Percentiles rank a stretch among this genome's conserved stretches.
phyloP scores from a whole-genome alignment of 1,140 invertebrate species.

The Teleogryllus occipitalis region DNA sequence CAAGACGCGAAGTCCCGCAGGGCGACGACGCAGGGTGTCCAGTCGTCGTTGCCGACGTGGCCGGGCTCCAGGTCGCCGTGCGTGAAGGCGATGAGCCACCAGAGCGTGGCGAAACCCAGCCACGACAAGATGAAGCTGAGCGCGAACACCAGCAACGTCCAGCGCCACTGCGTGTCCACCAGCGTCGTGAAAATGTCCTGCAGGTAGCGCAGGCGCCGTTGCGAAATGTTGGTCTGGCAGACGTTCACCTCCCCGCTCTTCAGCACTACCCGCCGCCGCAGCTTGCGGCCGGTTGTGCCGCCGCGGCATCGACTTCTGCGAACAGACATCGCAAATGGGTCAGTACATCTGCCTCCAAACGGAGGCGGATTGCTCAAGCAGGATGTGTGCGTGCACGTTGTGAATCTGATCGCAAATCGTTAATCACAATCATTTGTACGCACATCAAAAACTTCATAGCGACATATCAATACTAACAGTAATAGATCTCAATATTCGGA shows the following conservation, averaged over 20 bases:
- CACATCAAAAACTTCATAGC: too few species aligned
- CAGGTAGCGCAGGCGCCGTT: constrained; percentile 70
- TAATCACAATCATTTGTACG: too few species aligned
- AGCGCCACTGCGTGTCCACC: constrained; percentile 92
- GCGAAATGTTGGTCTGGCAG: constrained; percentile 73
- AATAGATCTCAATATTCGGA: too few species aligned
- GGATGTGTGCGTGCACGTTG: too few species aligned
- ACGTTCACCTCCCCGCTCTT: constrained; percentile 96
- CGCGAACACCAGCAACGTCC: constrained; percentile 88
- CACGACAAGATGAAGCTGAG: constrained; percentile 87
- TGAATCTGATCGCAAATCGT: too few species aligned
- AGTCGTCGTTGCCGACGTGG: constrained; percentile 56
- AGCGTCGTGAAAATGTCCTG: constrained; percentile 79
- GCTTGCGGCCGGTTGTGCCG: constrained; percentile 41
- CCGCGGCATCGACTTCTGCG: constrained; percentile 21
- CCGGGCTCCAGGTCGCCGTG: constrained; percentile 83
- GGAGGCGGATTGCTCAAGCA: too few species aligned
- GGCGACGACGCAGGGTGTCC: constrained; percentile 76
- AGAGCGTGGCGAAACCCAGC: constrained; percentile 84
- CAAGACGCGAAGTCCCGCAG: constrained; percentile 76
- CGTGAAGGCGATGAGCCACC: constrained; percentile 86
- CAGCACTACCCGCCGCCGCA: constrained; percentile 73
- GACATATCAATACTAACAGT: too few species aligned
- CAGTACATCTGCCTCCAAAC: too few species aligned
- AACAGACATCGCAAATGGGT: neutral